Base-by-base conservation (phyloP, 1,140 invertebrate species). In the Drosophila cardini region DNA sequence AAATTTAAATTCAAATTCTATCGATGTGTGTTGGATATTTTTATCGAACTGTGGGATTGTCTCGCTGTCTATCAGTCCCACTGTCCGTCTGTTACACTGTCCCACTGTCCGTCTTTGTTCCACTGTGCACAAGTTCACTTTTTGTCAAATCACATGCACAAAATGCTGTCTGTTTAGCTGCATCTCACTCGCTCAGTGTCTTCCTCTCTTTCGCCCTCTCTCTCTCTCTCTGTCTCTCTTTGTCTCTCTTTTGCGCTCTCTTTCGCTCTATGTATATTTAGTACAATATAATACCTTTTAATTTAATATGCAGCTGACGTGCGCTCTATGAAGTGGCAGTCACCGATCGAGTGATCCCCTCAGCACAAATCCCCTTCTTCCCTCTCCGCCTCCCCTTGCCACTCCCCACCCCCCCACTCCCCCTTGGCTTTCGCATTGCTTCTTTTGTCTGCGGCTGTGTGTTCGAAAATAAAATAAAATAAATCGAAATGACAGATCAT, bases 401-500 rank as follows among this genome's bases (percentile, higher is more conserved):
- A 0, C 30, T 1, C 18, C 1, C n/a, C n/a, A 9, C 30, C 0
- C n/a, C 16, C 8, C 30, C 9, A 18, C 46, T 36, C 16, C 18
- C 32, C 18, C n/a, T 16, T 34, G 42, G 75, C 38, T 13, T 40
- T 40, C 38, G 38, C 38, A 40, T 4, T 48, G 68, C 72, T 76
- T 75, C 76, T 89, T 78, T 87, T 87, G 79, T 76, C 64, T 80
- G 53, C 8, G 52, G 60, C 45, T 74, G 43, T 57, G 26, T 70
- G 50, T 81, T 87, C 76, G 84, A 87, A 89, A 87, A 90, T 87
- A 87, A 86, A 90, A 90, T 90, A 90, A 90, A 91, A 90, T 90
- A 90, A 90, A 90, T 90, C 89, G 89, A 90, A 90, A 90, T 90
- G 89, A 90, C 89, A 90, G 89, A 90, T 90, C 89, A 85, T 90